Conservation (phyloP, 2,113 vertebrate genomes). For the Trochalopteron elliotii region DNA sequence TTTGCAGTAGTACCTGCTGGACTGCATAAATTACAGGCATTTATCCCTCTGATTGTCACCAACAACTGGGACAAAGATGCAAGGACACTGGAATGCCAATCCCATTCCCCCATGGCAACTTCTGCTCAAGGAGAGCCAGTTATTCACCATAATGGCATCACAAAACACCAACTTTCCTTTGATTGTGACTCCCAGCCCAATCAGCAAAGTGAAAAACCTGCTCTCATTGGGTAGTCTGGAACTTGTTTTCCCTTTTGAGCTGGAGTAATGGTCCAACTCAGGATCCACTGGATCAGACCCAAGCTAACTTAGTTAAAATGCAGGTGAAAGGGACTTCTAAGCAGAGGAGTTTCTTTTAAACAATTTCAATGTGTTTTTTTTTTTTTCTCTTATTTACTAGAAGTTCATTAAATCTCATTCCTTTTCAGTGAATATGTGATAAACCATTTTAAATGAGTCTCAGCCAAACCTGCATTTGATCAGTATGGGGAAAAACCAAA, state of each 20-base stretch:
- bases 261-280: neutral
- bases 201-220: neutral
- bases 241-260: neutral
- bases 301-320: neutral
- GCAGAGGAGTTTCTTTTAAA: neutral
- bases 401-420: neutral
- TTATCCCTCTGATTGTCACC: neutral
- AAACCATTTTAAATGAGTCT: neutral
- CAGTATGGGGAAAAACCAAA: neutral
- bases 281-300: neutral
- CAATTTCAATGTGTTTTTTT: neutral
- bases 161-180: neutral
- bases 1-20: neutral
- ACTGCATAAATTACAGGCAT: neutral
- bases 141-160: neutral
- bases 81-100: neutral
- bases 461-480: neutral
- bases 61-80: neutral
- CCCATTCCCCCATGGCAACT: neutral
- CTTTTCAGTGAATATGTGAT: neutral
- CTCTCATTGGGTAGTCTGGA: neutral
- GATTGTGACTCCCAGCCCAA: neutral
- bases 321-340: neutral
- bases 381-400: neutral
- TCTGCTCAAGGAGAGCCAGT: neutral